A percentile compares a stretch with the other conserved stretches of the same genome.
Conservation (phyloP, 1,140 invertebrate species). For the Hirudo medicinalis region DNA sequence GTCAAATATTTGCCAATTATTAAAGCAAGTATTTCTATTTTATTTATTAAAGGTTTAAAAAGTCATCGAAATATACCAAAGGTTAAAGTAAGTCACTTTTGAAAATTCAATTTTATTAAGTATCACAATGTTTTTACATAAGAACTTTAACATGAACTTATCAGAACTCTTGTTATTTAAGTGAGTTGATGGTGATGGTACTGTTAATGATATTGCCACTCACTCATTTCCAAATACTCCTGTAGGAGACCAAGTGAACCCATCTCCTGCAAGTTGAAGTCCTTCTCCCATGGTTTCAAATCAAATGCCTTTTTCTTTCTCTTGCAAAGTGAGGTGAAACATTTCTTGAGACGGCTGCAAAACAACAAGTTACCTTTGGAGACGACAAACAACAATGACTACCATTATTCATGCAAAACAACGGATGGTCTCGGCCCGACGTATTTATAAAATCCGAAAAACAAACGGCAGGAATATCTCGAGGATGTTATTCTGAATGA, state of each 20-base stretch:
- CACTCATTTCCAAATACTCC: slow-evolving; percentile 24
- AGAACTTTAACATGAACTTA: too few relatives aligned
- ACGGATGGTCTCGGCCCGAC: too few relatives aligned
- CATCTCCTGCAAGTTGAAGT: slow-evolving; percentile 16
- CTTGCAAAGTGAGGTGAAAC: slow-evolving; percentile 26
- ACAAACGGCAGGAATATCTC: slow-evolving; percentile 48
- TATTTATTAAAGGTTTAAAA: background rate
- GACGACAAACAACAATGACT: too few relatives aligned
- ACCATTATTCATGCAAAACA: too few relatives aligned
- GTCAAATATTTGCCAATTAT: background rate
- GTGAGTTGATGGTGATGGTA: too few relatives aligned
- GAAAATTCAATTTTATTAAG: too few relatives aligned
- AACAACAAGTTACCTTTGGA: background rate
- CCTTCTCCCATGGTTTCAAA: slow-evolving; percentile 42
- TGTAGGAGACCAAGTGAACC: slow-evolving; percentile 18
- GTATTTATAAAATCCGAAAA: background rate
- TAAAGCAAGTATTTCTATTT: background rate
- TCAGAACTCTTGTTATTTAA: too few relatives aligned
- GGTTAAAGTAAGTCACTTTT: too few relatives aligned
- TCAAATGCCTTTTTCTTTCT: slow-evolving; percentile 18
- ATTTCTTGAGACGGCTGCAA: slow-evolving; percentile 35
- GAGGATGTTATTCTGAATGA: slow-evolving; percentile 58
- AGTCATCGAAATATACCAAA: background rate
- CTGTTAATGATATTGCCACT: background rate
- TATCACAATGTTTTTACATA: too few relatives aligned